Conservation (phyloP, 2,113 vertebrate genomes). For the Drymodes brunneopygia region DNA sequence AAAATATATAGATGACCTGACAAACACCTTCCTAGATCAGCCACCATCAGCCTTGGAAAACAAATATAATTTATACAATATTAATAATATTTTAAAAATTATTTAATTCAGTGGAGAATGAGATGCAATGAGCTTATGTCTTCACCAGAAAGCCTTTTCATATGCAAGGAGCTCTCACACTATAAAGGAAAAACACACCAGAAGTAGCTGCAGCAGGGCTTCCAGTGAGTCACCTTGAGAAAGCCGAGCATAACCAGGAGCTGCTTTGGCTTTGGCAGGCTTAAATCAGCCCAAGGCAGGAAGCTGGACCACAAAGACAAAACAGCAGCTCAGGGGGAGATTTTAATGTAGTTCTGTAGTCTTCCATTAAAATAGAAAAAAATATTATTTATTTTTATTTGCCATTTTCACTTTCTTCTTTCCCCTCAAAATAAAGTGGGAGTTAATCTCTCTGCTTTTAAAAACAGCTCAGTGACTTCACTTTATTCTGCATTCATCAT, state of each 20-base stretch:
- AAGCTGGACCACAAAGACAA: background rate
- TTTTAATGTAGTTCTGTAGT: background rate
- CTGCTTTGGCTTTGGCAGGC: background rate
- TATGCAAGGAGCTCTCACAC: background rate
- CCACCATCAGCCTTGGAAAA: background rate
- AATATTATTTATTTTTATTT: fast-evolving
- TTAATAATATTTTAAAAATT: background rate
- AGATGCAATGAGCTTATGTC: background rate
- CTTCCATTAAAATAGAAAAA: background rate
- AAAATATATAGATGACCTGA: background rate
- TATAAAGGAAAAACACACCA: background rate
- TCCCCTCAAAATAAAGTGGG: background rate
- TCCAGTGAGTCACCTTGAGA: background rate
- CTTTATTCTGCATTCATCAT: background rate
- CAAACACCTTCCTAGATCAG: background rate
- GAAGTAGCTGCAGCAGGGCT: background rate
- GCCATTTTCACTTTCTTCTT: background rate
- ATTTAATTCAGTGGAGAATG: background rate
- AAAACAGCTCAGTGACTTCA: background rate
- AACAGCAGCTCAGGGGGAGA: background rate
- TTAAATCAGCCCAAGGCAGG: background rate
- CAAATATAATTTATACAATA: background rate
- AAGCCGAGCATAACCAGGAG: background rate
- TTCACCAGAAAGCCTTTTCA: conserved; percentile 1
- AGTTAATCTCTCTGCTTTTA: background rate